These are phyloP conservation scores for Polydrusus tereticollis DNA, from an alignment of 2,888 invertebrate genomes.

Conservation along the genomic window DNA sequence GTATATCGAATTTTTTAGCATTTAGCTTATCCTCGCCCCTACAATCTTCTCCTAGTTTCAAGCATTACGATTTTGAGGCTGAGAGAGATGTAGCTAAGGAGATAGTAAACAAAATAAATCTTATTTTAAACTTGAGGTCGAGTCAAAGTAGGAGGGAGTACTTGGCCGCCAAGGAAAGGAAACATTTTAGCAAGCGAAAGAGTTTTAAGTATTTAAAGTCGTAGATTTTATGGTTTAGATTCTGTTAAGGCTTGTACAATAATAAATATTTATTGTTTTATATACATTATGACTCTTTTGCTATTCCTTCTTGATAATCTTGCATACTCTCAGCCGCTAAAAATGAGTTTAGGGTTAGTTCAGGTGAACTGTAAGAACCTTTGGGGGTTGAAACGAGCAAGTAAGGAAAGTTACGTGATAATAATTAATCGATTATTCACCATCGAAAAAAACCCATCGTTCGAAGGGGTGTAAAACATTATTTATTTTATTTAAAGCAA, in stretches of 20 bases:
- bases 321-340: too few species aligned
- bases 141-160: constrained; percentile 87
- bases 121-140: constrained; percentile 85
- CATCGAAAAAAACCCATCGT: too few species aligned
- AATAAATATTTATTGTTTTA: constrained; percentile 15
- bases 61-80: constrained; percentile 90
- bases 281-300: neutral
- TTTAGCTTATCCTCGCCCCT: constrained; percentile 58
- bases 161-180: constrained; percentile 80
- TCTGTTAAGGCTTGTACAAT: neutral
- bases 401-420: too few species aligned
- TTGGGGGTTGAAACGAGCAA: too few species aligned
- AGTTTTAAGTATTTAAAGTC: constrained; percentile 45
- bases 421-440: too few species aligned
- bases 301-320: too few species aligned
- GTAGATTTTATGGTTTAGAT: constrained; percentile 9
- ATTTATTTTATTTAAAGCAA: too few species aligned
- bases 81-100: constrained; percentile 82
- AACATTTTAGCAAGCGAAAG: constrained; percentile 72
- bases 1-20: constrained; percentile 55
- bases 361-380: too few species aligned
- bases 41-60: constrained; percentile 75
- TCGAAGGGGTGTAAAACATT: too few species aligned
- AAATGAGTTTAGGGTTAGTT: too few species aligned
- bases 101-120: constrained; percentile 89